A percentile compares a stretch with the other conserved stretches of the same genome.
Conservation (phyloP, 2,797 vertebrate species). For the Falco rusticolus region DNA sequence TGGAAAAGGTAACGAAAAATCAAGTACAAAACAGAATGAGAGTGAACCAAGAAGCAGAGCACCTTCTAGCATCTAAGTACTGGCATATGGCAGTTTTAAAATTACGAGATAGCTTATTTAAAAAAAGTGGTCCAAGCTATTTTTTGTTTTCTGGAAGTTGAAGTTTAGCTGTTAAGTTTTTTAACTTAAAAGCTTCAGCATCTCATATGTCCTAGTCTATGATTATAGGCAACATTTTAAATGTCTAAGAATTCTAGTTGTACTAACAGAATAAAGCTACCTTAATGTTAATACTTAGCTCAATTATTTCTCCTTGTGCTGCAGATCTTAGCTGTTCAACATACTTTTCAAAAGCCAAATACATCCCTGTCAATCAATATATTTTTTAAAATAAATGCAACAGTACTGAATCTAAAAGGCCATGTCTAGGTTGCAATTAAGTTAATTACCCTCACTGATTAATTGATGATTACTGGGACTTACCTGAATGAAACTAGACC, state of each 20-base stretch:
- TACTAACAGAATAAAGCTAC: not conserved
- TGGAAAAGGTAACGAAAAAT: not conserved
- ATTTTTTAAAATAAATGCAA: not conserved
- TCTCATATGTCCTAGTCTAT: not conserved
- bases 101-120: not conserved
- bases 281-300: not conserved
- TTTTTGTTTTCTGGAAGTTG: not conserved
- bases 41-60: not conserved
- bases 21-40: not conserved
- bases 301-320: not conserved
- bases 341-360: not conserved
- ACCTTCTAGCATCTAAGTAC: not conserved
- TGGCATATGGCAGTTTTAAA: not conserved
- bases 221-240: not conserved
- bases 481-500: not conserved
- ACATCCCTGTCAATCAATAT: not conserved
- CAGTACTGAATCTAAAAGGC: not conserved
- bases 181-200: not conserved
- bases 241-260: not conserved
- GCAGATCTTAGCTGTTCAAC: not conserved
- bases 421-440: not conserved
- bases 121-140: not conserved
- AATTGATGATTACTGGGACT: not conserved
- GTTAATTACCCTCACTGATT: not conserved
- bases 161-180: not conserved